Base-by-base conservation (phyloP, 2,797 vertebrate genomes). In the Poeciliopsis presidionis region DNA sequence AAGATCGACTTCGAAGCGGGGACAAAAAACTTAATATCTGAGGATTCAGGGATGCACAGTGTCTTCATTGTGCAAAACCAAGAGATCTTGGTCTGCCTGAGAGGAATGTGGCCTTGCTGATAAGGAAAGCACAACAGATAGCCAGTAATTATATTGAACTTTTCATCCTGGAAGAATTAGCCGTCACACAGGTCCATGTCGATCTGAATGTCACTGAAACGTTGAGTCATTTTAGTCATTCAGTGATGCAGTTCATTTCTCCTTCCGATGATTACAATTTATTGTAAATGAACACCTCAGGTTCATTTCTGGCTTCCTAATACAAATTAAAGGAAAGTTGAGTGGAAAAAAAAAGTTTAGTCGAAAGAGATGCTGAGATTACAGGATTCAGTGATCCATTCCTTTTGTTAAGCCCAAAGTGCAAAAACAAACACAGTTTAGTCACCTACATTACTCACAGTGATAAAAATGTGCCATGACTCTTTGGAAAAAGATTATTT, bases 91-190 rank as follows among this genome's bases (percentile, higher is more conserved):
- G 75, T 86, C 86, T 88, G 69, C 84, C 80, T 47, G 85, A 72
- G 76, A 92, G 86, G 86, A 91, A 91, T 93, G 86, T 84, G 90
- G 70, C 91, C 88, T 93, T 92, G 91, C 83, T 87, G 93, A 93
- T 93, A 91, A 90, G 78, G 46, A 87, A 70, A 77, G 79, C 28
- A 81, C 81, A 82, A 3, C 12, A 4, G 81, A 84, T 81, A 82
- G 75, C 72, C 71, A 80, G 83, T 77, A 72, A 83, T 86, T 57
- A 73, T 79, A 80, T 41, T 20, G 22, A 41, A 20, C 16, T 70
- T 57, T 74, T 81, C 2, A 22, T 78, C 67, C 73, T 11, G 51
- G 80, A 22, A 39, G 49, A 55, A 5, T 13, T 65, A 22, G 28
- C 45, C 55, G 43, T 69, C 65, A 20, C 13, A 69, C 65, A 69